Base-by-base conservation (phyloP, 2,888 invertebrate species). In the Catocala sponsa region DNA sequence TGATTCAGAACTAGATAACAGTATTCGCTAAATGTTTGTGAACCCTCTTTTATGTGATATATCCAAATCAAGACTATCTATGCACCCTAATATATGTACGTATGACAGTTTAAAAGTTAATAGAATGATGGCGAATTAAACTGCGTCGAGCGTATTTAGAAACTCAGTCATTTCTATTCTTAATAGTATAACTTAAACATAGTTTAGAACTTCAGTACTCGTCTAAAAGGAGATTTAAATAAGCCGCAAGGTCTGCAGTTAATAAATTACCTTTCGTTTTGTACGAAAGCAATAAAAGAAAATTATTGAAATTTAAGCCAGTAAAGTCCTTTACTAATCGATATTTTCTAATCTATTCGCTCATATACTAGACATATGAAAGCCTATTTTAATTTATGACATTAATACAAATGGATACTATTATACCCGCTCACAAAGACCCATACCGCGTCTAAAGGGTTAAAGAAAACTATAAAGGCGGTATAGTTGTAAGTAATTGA, bases 401-500 rank as follows among this genome's bases (percentile, higher is more conserved):
- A 42, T 42, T 48, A 42, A 56, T 56, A 15, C 38, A 6, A 46
- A 48, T 51, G 48, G 59, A 48, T 51, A 38, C 38, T 47, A 49
- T 68, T 70, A 48, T 15, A 43, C 52, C 35, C 52, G 56, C 15
- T 44, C 25, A 53, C 62, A 55, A 69, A 59, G 55, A 44, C 41
- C 56, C 53, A 13, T 65, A 15, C 42, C 41, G 43, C 12, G 4
- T 38, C 44, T 5, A 35, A 70, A 73, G 55, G 60, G 56, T 69
- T 63, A 69, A 70, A 70, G 65, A 66, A 65, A 70, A 70, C 72
- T 65, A 72, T 77, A 69, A 80, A 80, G 70, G 48, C 58, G 25
- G 46, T 46, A 60, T 46, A 59, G 67, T 69, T 59, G 60, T 85
- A 86, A 87, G 59, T 85, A 86, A 87, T 88, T 87, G 88, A 86